A percentile compares a stretch with the other conserved stretches of the same genome.
phyloP scores from a whole-genome alignment of 2,888 invertebrate genomes.

The Andricus quercusramuli region DNA sequence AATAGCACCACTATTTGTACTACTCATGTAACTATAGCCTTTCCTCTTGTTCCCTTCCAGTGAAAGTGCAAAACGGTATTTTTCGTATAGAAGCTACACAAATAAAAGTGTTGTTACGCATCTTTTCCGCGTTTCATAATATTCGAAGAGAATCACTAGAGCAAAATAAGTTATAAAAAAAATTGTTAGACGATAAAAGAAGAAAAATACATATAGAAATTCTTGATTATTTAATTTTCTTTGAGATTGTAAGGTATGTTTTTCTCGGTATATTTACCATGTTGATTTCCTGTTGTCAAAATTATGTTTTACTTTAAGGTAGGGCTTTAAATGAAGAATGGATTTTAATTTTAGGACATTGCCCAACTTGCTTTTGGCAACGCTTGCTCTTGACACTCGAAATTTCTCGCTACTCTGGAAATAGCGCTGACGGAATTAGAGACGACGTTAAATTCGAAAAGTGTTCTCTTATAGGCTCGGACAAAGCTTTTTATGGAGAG shows the following conservation, averaged over 20 bases:
- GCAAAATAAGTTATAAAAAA: background rate
- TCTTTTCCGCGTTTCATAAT: background rate
- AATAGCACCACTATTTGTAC: constrained; percentile 18
- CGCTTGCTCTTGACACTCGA: constrained; percentile 46
- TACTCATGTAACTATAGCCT: constrained; percentile 23
- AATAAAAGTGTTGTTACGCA: constrained; percentile 1
- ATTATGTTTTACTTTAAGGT: too few species aligned
- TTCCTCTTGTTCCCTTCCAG: constrained; percentile 9
- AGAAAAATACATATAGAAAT: background rate
- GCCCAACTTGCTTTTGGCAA: constrained; percentile 12
- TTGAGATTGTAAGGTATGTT: background rate
- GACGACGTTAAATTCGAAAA: constrained; percentile 13
- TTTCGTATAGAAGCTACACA: background rate
- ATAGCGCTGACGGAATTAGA: constrained; percentile 55
- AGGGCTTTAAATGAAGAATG: background rate
- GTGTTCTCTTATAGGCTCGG: background rate
- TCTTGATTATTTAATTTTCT: background rate
- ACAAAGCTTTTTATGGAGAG: background rate
- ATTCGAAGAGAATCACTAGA: background rate
- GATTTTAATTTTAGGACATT: constrained; percentile 5
- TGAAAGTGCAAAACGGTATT: constrained; percentile 11
- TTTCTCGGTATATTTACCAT: background rate
- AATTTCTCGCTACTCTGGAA: constrained; percentile 50
- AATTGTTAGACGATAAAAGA: background rate
- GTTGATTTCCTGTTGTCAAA: too few species aligned